Base-by-base conservation (phyloP, 2,113 vertebrate species). In the Etheostoma spectabile region DNA sequence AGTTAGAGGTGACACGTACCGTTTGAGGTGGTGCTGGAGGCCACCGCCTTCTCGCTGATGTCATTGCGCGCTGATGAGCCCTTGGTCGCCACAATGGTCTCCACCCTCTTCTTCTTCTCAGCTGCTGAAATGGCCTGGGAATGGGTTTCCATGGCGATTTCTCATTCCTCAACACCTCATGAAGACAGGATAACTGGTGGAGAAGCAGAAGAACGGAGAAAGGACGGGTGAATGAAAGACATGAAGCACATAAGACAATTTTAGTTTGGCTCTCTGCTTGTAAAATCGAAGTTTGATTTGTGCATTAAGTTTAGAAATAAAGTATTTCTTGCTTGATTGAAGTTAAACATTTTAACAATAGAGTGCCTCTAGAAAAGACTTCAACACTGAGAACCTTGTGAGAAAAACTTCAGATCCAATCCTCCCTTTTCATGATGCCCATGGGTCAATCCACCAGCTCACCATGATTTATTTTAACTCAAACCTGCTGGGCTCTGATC, bases 11-110 rank as follows among this genome's bases (percentile, higher is more conserved):
- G 55, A 35, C 94, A 91, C 59, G 5, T 96, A 99, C 98, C 98
- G 86, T 99, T 99, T 89, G 97, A 99, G 75, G 98, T 99, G 89
- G 98, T 99, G 95, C 98, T 99, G 89, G 98, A 99, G 91, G 98
- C 97, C 91, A 97, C 97, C 0, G 97, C 98, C 95, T 99, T 99
- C 95, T 99, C 98, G 45, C 98, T 99, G 95, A 99, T 97, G 93
- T 99, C 98, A 93, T 96, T 92, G 86, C 97, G 96, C 60, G 93
- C 90, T 78, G 97, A 95, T 71, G 96, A 95, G 89, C 96, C 96
- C 91, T 98, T 99, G 88, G 90, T 93, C 87, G 97, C 97, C n/a
- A 98, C 95, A 35, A 97, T 96, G 95, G 96, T 97, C 95, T 99
- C 97, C 87, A 96, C 96, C 94, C 97, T 98, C 93, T 99, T 99